These are phyloP conservation scores for Epsilonema sp. DNA, from an alignment of 2,888 invertebrate genomes.

Conservation along the genomic window DNA sequence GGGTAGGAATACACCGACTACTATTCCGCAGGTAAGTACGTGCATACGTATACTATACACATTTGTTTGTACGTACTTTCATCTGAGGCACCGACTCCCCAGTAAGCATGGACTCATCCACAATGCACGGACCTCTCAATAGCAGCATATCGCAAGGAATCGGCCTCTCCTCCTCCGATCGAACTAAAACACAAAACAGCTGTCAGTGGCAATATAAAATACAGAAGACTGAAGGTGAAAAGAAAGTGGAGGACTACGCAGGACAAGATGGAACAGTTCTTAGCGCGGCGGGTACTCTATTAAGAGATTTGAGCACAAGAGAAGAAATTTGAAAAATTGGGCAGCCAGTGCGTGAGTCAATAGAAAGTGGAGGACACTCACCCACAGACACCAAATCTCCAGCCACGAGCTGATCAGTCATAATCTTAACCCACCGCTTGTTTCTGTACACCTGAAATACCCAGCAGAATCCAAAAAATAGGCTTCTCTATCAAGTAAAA, in stretches of 20 bases:
- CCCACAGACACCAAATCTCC: slow-evolving; percentile 86
- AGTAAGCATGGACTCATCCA: slow-evolving; percentile 97
- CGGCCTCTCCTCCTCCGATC: slow-evolving; percentile 63
- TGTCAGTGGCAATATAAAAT: slow-evolving; percentile 1
- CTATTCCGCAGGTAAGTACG: no score
- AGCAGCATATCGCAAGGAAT: slow-evolving; percentile 91
- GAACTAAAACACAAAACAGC: slow-evolving; percentile 31
- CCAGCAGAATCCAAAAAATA: not conserved
- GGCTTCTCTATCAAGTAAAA: not conserved
- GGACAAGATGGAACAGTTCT: no score
- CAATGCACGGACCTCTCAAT: slow-evolving; percentile 81
- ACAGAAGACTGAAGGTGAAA: no score
- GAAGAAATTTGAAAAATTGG: no score
- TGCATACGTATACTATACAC: no score
- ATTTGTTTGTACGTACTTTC: slow-evolving; percentile 43
- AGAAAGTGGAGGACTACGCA: no score
- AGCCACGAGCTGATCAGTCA: slow-evolving; percentile 62
- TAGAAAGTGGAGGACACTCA: no score
- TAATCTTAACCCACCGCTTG: slow-evolving; percentile 19
- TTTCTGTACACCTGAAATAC: slow-evolving; percentile 19
- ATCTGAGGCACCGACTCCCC: slow-evolving; percentile 97
- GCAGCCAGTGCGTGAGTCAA: no score
- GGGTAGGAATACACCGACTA: no score
- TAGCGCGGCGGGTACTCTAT: no score
- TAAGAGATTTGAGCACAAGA: no score